Base-by-base conservation (phyloP, 2,113 vertebrate genomes). In the Elephas maximus region DNA sequence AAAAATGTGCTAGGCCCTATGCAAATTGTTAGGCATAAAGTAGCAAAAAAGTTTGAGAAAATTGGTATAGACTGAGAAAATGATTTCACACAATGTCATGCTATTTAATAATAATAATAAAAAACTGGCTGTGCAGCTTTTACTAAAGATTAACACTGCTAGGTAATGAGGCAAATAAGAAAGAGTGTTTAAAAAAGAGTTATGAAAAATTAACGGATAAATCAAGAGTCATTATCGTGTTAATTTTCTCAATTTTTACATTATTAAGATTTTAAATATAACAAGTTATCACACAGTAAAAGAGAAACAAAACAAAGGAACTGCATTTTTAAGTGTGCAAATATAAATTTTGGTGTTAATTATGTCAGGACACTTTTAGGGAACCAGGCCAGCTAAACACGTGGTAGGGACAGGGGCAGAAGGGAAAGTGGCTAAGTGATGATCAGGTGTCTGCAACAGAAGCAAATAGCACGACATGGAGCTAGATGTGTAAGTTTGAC, bases 181-280 rank as follows among this genome's bases (percentile, higher is more conserved):
- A 91, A 87, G 81, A 24, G 9, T 41, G 9, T 44, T 44, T 65
- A 26, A 20, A 65, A 73, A 86, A 77, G 7, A 30, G 2, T 53
- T 53, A 10, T 77, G 51, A 18, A 51, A 11, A 91, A 26, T 57
- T 37, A 62, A 20, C 60, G 78, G 30, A 45, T 65, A 60, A 83
- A 92, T 21, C 41, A 93, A 78, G 18, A 83, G 3, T 77, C 2
- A 37, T 76, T 82, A 48, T 48, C 14, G 37, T 67, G 51, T 48
- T 67, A 76, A 53, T 51, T 80, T 5, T 48, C 33, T 93, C 2
- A 21, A 77, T 51, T 91, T 85, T 81, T 82, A 33, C 10, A 87
- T 81, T 67, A 30, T 62, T 90, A 85, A 82, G 10, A 91, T 82
- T 91, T 69, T 60, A 89, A 89, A 33, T 81, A 63, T 30, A 53